Evolutionary conservation across 2,888 invertebrate genomes (phyloP), one percentile per base, ranked within the genome.

Genomic region (Himalopsyche kuldschensis): DNA sequence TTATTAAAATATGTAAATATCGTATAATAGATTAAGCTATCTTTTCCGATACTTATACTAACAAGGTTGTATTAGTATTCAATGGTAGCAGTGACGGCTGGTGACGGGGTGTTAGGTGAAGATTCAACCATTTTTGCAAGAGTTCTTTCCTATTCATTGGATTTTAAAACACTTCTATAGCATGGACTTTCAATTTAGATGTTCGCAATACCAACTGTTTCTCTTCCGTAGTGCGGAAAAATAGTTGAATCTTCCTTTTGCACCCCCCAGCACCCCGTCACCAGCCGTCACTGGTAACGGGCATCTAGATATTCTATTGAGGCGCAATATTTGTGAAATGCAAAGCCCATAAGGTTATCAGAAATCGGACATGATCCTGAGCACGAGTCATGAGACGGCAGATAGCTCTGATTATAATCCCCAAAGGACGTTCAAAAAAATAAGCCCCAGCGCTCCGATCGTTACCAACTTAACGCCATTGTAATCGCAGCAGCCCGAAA

Each of bases 401-500:
- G 83, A 85, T 81, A 69, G 79, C 79, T 24, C 79, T 77, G 85
- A 83, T 85, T 85, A 83, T 81, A 85, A 85, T 85, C 79, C 85
- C 78, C 80, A 11, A 47, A 78, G 82, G 78, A 48, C 75, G 81
- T 46, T 20, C 24, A 24, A 82, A 82, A 82, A 82, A 82, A 35
- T 75, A 32, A 30, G 76, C 63, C 76, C 81, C 24, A 41, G 31
- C 24, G n/a, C 27, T 20, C 77, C 75, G 80, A 82, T 85, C 85
- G 82, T 85, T 85, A 80, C 85, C 85, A 80, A 83, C 83, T 83
- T 82, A 83, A 78, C 85, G 80, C 85, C 75, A 48, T 81, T 82
- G 83, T 84, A 83, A 81, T 84, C 84, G 81, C 48, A 20, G 27
- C 81, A 63, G 79, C 46, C 80, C 69, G 41, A 79, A 79, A 79